Percentiles rank a stretch among this genome's conserved stretches.
These are phyloP conservation scores for Geotrypetes seraphini DNA, from an alignment of 2,797 vertebrate genomes.

Conservation along the genomic window DNA sequence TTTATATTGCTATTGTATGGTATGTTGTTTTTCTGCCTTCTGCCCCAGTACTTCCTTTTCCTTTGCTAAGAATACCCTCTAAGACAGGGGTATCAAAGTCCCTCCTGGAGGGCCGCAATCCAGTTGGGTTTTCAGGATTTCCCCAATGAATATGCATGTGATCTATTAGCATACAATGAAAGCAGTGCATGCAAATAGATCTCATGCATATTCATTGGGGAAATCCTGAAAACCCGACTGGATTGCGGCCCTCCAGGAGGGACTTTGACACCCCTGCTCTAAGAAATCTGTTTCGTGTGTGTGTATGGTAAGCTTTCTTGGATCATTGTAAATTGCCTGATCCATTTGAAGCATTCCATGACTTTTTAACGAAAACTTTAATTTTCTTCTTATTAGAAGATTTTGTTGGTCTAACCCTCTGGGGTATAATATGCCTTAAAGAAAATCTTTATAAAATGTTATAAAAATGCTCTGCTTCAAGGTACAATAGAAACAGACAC, in stretches of 20 bases:
- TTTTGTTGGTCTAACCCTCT: constrained; percentile 49
- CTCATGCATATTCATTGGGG: no score
- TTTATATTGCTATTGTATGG: accelerated
- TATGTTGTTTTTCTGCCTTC: background rate
- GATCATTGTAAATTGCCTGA: background rate
- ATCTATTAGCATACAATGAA: no score
- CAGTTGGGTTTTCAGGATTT: no score
- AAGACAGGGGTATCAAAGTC: no score
- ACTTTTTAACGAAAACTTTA: constrained; percentile 4
- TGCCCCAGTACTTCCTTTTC: no score
- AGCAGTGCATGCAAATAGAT: no score
- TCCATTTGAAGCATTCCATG: constrained; percentile 28
- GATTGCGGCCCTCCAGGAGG: no score
- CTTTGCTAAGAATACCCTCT: no score
- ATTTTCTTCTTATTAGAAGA: constrained; percentile 74
- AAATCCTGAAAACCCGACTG: no score
- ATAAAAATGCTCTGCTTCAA: constrained; percentile 37
- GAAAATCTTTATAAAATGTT: constrained; percentile 39
- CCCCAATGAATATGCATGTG: no score
- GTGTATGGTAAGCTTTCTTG: background rate
- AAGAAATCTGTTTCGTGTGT: background rate
- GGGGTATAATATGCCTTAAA: constrained; percentile 65
- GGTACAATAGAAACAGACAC: constrained; percentile 34
- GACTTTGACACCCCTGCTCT: no score
- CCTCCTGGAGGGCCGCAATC: no score